Evolutionary conservation across 1,140 invertebrate species (phyloP).

Genomic region (Calephelis nemesis): DNA sequence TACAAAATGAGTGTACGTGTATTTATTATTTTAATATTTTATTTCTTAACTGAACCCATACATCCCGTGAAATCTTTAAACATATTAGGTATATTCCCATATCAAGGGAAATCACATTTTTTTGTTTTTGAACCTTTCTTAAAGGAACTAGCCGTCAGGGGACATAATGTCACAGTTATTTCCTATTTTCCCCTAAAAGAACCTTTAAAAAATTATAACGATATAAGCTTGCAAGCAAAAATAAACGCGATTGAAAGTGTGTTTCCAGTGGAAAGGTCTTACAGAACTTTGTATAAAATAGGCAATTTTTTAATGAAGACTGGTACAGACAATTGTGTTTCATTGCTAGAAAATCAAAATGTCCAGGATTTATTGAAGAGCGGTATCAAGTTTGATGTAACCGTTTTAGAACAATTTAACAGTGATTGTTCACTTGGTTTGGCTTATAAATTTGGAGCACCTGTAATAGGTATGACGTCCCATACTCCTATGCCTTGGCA

Average conservation of each 20-base stretch:
- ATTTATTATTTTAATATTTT: neutral
- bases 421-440: constrained; percentile 84
- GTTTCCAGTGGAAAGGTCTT: constrained; percentile 46
- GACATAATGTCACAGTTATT: constrained; percentile 87
- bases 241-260: constrained; percentile 44
- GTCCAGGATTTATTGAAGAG: constrained; percentile 69
- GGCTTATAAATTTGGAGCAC: constrained; percentile 81
- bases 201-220: constrained; percentile 80
- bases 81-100: constrained; percentile 84
- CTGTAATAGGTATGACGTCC: constrained; percentile 81
- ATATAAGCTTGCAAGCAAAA: constrained; percentile 74
- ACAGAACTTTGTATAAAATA: constrained; percentile 39
- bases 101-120: constrained; percentile 86
- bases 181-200: constrained; percentile 81
- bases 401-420: constrained; percentile 84
- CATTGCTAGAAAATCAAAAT: constrained; percentile 54
- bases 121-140: constrained; percentile 84
- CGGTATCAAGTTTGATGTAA: constrained; percentile 81
- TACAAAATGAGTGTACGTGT: neutral
- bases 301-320: constrained; percentile 33
- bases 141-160: constrained; percentile 81
- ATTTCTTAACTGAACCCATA: constrained; percentile 17
- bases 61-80: constrained; percentile 44
- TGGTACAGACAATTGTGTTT: constrained; percentile 58
- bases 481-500: constrained; percentile 81